These are phyloP conservation scores for Mimachlamys varia DNA, from an alignment of 2,888 invertebrate genomes.

Conservation along the genomic window DNA sequence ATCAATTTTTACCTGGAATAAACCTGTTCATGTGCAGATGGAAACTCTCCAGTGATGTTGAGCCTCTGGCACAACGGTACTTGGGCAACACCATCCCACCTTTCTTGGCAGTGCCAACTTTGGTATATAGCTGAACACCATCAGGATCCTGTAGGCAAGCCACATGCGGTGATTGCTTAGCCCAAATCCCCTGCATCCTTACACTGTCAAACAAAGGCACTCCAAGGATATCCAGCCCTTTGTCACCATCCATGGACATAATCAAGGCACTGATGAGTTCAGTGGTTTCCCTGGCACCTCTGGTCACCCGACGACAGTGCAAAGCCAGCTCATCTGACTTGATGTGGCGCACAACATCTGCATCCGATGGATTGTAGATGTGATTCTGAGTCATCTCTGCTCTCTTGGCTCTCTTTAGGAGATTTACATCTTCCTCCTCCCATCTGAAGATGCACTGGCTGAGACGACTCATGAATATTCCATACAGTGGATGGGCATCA, in stretches of 20 bases:
- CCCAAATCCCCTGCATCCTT: slow-evolving; percentile 57
- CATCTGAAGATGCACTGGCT: slow-evolving; percentile 60
- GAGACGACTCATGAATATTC: slow-evolving; percentile 55
- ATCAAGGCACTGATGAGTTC: slow-evolving; percentile 49
- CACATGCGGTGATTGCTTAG: slow-evolving; percentile 51
- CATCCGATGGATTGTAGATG: slow-evolving; percentile 48
- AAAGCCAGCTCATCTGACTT: slow-evolving; percentile 53
- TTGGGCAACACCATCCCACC: slow-evolving; percentile 59
- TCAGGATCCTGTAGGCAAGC: slow-evolving; percentile 58
- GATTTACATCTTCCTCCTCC: slow-evolving; percentile 55
- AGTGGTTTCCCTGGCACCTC: slow-evolving; percentile 53
- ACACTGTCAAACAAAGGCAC: slow-evolving; percentile 48
- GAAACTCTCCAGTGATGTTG: slow-evolving; percentile 66
- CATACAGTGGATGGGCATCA: slow-evolving; percentile 60
- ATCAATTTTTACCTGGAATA: slow-evolving; percentile 58
- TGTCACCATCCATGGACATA: slow-evolving; percentile 36
- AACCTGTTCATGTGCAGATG: slow-evolving; percentile 63
- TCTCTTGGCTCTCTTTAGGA: slow-evolving; percentile 59
- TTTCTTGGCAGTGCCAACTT: slow-evolving; percentile 53
- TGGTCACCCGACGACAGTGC: slow-evolving; percentile 58
- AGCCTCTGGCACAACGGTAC: slow-evolving; percentile 65
- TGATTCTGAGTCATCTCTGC: slow-evolving; percentile 50
- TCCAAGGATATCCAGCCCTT: slow-evolving; percentile 51
- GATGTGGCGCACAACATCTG: slow-evolving; percentile 51
- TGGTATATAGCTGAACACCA: slow-evolving; percentile 55